These are phyloP conservation scores for Phenganax subtilis DNA, from an alignment of 92 coral and sea anemone genomes.

Conservation along the genomic window DNA sequence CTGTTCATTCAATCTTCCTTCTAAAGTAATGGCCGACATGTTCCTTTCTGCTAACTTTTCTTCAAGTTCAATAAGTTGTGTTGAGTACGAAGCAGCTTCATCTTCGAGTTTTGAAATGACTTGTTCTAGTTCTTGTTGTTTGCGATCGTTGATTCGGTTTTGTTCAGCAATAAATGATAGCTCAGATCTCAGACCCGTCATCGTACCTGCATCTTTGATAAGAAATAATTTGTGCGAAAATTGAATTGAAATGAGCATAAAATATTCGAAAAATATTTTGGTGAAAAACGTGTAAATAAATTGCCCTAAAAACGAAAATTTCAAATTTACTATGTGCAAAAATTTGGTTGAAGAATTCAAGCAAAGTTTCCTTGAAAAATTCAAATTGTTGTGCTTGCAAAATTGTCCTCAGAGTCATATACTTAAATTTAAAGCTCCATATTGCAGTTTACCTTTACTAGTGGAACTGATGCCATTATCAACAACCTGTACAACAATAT, in stretches of 20 bases:
- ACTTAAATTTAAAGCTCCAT: neutral
- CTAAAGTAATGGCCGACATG: slow-evolving; percentile 73
- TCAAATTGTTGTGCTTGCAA: no score
- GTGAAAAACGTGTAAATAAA: no score
- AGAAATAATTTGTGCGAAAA: neutral
- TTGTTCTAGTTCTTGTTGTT: slow-evolving; percentile 88
- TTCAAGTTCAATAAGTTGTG: slow-evolving; percentile 76
- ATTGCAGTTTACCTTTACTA: neutral
- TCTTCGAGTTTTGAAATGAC: slow-evolving; percentile 82
- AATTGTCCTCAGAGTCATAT: neutral
- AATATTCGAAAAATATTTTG: no score
- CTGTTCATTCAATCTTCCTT: slow-evolving; percentile 81
- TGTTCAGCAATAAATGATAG: slow-evolving; percentile 90
- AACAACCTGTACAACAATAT: neutral
- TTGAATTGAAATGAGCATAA: neutral
- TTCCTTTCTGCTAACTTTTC: slow-evolving; percentile 88
- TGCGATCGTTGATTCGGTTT: slow-evolving; percentile 94
- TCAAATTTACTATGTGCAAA: no score
- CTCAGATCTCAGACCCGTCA: slow-evolving; percentile 93
- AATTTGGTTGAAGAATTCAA: no score
- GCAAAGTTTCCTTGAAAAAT: no score
- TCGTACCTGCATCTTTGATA: slow-evolving; percentile 73
- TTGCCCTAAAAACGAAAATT: no score
- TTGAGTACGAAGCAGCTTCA: slow-evolving; percentile 68
- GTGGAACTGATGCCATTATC: neutral